Evolutionary conservation across 1,140 invertebrate species (phyloP), one percentile per base, ranked within the genome.

Genomic region (Lamellibrachia luymesi): DNA sequence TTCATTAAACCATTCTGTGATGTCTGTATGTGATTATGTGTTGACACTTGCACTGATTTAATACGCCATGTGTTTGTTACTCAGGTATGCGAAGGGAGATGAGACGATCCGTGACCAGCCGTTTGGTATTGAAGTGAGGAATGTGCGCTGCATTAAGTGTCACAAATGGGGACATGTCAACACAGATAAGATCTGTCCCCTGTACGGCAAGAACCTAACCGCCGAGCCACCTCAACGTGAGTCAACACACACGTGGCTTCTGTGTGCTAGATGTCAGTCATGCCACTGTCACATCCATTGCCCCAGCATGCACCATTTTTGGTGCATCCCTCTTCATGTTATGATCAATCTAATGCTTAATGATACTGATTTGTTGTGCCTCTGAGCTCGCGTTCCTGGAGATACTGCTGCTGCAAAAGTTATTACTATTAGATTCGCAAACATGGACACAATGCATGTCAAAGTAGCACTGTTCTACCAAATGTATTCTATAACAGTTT

Each of bases 91-190:
- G 89, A 99, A 99, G 96, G 98, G 98, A 50, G 98, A 99, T 96
- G 98, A 98, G 94, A 98, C 99, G 96, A 99, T 99, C 95, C 97
- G 98, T 93, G 99, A 99, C 97, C 99, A 99, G 96, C 99, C 99
- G 0, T 99, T 99, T 97, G 99, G 99, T 92, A 99, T 99, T 95
- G 96, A 97, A 95, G 99, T 99, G 0, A 97, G 99, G 80, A 99
- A 99, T 97, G 99, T 99, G 0, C 97, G 99, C 27, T 99, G 99
- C 95, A 98, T 99, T 56, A 99, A 99, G 96, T 99, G 99, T 96
- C 98, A 99, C 95, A 99, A 99, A 96, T 99, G 99, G 99, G 99
- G 99, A 7, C 99, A 99, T 95, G 99, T 99, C 90, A 99, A 99
- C 96, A 99, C 99, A 95, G 99, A 98, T 97, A 98, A 98, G 98